Base-by-base conservation (phyloP, 2,888 invertebrate genomes). In the Drosophila percnosoma region DNA sequence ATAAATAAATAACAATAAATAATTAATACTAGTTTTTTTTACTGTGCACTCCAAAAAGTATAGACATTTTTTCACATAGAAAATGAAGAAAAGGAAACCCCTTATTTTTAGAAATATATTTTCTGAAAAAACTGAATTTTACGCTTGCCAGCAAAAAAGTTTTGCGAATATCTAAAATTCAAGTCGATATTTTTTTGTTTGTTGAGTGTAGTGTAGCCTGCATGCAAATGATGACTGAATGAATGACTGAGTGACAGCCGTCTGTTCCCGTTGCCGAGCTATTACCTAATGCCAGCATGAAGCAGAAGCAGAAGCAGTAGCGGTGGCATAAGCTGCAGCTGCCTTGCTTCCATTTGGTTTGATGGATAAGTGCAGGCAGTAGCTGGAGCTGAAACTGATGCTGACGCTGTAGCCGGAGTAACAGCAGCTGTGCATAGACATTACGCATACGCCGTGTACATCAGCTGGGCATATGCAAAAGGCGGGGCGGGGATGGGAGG, bases 191-290 rank as follows among this genome's bases (percentile, higher is more conserved):
- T 1, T 45, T 1, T 42, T n/a, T 40, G 24, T 45, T 45, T 21
- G 21, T 6, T 42, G 21, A 42, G 42, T 42, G 15, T 45, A 7
- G 24, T 24, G 15, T 31, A 38, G 72, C 67, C 64, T 63, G 70
- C 69, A 86, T 87, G 79, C 84, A 84, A 87, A 89, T 87, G 86
- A 86, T 83, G 83, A 84, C 76, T 84, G 84, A 88, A 77, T 84
- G 81, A 88, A 77, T 83, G 86, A 83, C 61, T 73, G 73, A 78
- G 40, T 78, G 78, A 78, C 78, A 78, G 68, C 67, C 67, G 60
- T 64, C 59, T 64, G 59, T 59, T 57, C 72, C 61, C 11, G 27
- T 68, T 75, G 75, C 58, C 60, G 68, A 81, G 83, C 81, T 83
- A 85, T 87, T 88, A 85, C 82, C 86, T 86, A 86, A 85, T 83